Conservation (phyloP, 2,113 vertebrate species). For the Pterocles orientalis region DNA sequence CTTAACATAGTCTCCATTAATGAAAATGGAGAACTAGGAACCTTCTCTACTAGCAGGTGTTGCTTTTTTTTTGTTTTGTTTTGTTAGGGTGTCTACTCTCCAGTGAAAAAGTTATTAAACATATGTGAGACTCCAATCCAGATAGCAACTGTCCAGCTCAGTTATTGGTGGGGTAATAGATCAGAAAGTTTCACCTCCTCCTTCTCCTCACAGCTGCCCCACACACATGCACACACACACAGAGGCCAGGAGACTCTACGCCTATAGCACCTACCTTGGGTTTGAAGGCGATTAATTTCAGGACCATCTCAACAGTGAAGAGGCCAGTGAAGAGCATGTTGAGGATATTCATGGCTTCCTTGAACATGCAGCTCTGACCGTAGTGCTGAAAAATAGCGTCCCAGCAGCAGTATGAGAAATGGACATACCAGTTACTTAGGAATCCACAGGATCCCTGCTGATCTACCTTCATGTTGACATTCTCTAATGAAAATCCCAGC, state of each 20-base stretch:
- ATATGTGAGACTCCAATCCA: slow-evolving; percentile 35
- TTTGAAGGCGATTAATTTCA: slow-evolving; percentile 99
- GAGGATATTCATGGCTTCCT: slow-evolving; percentile 98
- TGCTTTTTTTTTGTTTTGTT: not conserved
- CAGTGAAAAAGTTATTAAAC: slow-evolving; percentile 3
- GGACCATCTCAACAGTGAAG: slow-evolving; percentile 99
- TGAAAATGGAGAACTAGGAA: slow-evolving; percentile 12
- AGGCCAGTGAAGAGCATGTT: slow-evolving; percentile 99
- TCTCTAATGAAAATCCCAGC: not conserved
- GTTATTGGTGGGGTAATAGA: slow-evolving; percentile 5
- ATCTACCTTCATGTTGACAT: not conserved
- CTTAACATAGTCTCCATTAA: not conserved
- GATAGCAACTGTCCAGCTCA: slow-evolving; percentile 41
- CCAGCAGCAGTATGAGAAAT: not conserved
- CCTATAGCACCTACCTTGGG: slow-evolving; percentile 87
- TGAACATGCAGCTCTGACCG: slow-evolving; percentile 93
- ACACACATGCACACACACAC: not conserved
- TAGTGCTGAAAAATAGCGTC: slow-evolving; percentile 83
- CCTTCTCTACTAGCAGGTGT: not conserved
- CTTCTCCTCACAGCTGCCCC: slow-evolving; percentile 45
- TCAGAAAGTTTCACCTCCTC: slow-evolving; percentile 35
- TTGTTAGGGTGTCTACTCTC: not conserved
- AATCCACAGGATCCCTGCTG: not conserved
- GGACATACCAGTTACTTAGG: not conserved
- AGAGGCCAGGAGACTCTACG: not conserved